Conservation (phyloP, 2,113 vertebrate species). For the Zeus faber region DNA sequence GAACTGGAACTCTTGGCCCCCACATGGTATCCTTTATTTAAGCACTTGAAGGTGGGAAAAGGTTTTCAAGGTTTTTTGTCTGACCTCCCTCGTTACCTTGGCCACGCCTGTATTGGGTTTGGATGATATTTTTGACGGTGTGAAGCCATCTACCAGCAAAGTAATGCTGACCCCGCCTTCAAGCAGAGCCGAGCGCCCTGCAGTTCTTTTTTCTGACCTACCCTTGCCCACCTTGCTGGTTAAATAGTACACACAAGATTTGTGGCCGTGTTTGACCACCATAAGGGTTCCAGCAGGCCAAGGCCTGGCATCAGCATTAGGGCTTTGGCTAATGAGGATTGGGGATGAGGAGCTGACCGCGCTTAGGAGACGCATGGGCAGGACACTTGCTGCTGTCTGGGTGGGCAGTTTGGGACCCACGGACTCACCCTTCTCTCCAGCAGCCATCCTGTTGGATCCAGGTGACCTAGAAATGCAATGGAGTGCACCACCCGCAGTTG, state of each 20-base stretch:
- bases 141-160: slow-evolving; percentile 75
- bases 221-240: slow-evolving; percentile 68
- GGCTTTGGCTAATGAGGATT: slow-evolving; percentile 73
- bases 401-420: slow-evolving; percentile 73
- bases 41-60: slow-evolving; percentile 19
- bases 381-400: slow-evolving; percentile 67
- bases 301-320: too few relatives aligned
- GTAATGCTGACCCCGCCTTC: slow-evolving; percentile 60
- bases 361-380: slow-evolving; percentile 69
- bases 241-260: slow-evolving; percentile 68
- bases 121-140: slow-evolving; percentile 67
- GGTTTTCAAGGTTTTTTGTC: slow-evolving; percentile 16
- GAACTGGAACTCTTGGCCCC: too few relatives aligned
- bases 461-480: slow-evolving; percentile 69
- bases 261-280: slow-evolving; percentile 56
- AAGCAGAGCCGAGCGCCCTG: slow-evolving; percentile 10
- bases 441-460: slow-evolving; percentile 76
- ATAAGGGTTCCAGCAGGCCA: slow-evolving; percentile 62
- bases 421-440: slow-evolving; percentile 60
- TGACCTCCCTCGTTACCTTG: slow-evolving; percentile 26
- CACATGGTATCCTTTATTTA: slow-evolving; percentile 8
- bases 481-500: slow-evolving; percentile 76
- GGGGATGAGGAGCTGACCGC: slow-evolving; percentile 70
- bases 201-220: slow-evolving; percentile 50
- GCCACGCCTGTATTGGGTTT: slow-evolving; percentile 41